phyloP scores from a whole-genome alignment of 1,140 invertebrate genomes.

The Drosophila sp. region DNA sequence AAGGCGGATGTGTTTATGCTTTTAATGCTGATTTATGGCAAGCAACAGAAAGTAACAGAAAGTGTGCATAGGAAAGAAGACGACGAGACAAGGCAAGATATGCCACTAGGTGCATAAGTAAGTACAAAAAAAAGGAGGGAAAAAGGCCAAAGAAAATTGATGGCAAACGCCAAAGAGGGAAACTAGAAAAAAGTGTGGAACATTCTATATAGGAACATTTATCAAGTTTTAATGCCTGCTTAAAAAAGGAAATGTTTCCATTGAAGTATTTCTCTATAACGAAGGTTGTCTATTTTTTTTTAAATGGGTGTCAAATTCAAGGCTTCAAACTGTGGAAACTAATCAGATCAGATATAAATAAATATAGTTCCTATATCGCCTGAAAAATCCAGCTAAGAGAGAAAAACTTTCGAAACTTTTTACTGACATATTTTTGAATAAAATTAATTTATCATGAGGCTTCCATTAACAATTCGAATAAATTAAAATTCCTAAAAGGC shows the following conservation, averaged over 20 bases:
- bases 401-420: too few species aligned
- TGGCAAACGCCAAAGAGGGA: too few species aligned
- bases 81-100: not conserved
- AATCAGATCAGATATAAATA: too few species aligned
- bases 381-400: too few species aligned
- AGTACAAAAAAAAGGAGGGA: not conserved
- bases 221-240: constrained; percentile 68
- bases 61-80: constrained; percentile 9
- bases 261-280: not conserved
- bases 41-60: constrained; percentile 21
- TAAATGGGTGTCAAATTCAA: not conserved
- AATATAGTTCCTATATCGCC: too few species aligned
- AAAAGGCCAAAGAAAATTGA: constrained; percentile 10
- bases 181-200: not conserved
- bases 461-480: too few species aligned
- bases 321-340: not conserved
- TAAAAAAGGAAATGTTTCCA: constrained; percentile 45
- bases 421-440: too few species aligned
- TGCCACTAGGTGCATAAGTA: constrained; percentile 11
- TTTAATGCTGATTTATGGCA: constrained; percentile 74
- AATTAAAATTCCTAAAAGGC: too few species aligned
- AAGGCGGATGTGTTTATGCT: constrained; percentile 65
- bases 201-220: constrained; percentile 52
- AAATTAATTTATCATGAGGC: too few species aligned
- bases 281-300: too few species aligned